Base-by-base conservation (phyloP, 92 coral and sea anemone species). In the Porites evermanni region DNA sequence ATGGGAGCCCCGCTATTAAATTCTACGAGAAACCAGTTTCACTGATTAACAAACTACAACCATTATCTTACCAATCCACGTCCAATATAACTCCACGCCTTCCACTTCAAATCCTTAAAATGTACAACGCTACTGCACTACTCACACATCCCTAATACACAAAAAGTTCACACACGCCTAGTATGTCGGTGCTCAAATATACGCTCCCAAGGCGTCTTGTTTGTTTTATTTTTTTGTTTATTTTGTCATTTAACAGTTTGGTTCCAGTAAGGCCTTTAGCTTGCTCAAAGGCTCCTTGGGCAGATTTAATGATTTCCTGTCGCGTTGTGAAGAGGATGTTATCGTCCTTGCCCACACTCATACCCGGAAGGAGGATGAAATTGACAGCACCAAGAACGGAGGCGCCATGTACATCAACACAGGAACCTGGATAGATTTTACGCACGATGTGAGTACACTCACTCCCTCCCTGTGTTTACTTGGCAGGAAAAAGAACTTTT, bases 291-390 rank as follows among this genome's bases (percentile, higher is more conserved):
- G 80, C 5, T 64, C 86, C 20, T 20, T 87, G 86, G 90, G 90
- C 32, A 72, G 64, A n/a, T 87, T 87, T 64, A 86, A 51, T 11
- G 89, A 79, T 51, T 86, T 86, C 50, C 80, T 86, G 11, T 64
- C 74, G 20, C 65, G 76, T 18, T 86, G 90, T 63, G 75, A 72
- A 32, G 90, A 86, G 85, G 90, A 86, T 64, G 90, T 86, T 21
- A 84, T 71, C 0, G 85, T 86, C 1, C 71, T 86, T 11, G 90
- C 64, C 2, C 90, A 86, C 80, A 78, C 85, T 59, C 90, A 74
- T 59, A 74, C 78, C 4, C 53, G 78, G 78, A 74, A 74, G 12
- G 78, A 74, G 53, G 7, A 74, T 8, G 78, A 74, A 74, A 53
- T 74, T 53, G 20, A 74, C 47, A 13, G 63, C 1, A 74, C 78